Conservation (phyloP, 2,797 vertebrate species). For the Salarias fasciatus region DNA sequence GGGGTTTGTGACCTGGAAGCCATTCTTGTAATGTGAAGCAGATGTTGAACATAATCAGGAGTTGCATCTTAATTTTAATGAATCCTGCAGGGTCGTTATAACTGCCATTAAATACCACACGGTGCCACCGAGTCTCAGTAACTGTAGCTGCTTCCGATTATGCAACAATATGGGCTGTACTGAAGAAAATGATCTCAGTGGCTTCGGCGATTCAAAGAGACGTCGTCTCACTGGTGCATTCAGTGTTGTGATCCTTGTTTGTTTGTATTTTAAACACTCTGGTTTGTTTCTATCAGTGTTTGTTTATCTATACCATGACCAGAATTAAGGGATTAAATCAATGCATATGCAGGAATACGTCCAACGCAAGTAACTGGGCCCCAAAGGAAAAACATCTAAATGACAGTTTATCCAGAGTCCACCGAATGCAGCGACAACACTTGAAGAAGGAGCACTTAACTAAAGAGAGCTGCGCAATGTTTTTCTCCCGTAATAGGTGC, state of each 20-base stretch:
- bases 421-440: slow-evolving; percentile 12
- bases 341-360: background rate
- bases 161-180: slow-evolving; percentile 18
- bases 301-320: background rate
- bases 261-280: background rate
- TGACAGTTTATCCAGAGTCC: slow-evolving; percentile 11
- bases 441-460: slow-evolving; percentile 33
- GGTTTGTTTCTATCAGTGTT: no score
- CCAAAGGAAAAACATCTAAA: background rate
- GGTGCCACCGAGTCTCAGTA: slow-evolving; percentile 21
- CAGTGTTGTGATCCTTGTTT: background rate
- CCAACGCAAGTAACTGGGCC: background rate
- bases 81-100: slow-evolving; percentile 58
- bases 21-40: slow-evolving; percentile 63
- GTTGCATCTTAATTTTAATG: slow-evolving; percentile 70
- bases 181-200: slow-evolving; percentile 3
- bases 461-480: slow-evolving; percentile 18
- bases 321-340: background rate
- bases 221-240: background rate
- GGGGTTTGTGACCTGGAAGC: slow-evolving; percentile 56
- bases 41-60: slow-evolving; percentile 68
- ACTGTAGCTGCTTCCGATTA: slow-evolving; percentile 1
- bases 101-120: slow-evolving; percentile 48
- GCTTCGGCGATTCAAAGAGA: background rate
- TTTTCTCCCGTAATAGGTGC: slow-evolving; percentile 29